Evolutionary conservation across 2,797 vertebrate species (phyloP), one percentile per base, ranked within the genome.

Genomic region (Avahi laniger): DNA sequence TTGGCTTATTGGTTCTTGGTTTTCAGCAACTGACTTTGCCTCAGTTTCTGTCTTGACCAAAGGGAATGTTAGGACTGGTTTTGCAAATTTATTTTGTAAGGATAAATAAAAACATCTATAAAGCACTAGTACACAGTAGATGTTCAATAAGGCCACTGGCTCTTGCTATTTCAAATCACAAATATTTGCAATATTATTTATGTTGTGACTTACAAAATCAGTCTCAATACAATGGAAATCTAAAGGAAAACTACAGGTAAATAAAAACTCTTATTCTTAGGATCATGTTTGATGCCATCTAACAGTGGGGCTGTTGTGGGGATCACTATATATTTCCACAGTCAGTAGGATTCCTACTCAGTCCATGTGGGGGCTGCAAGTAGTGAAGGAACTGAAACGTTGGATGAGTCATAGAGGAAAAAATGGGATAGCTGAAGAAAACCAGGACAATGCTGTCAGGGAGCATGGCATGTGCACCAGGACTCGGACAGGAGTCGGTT

Each of bases 401-500:
- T 17, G 12, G 14, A 46, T 26, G 35, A 69, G 17, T 79, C 7
- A 14, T 22, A 5, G 73, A 67, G 48, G 22, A 6, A 65, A n/a
- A 82, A 72, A 35, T 1, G 12, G 57, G 48, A 7, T 22, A 2
- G 24, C 54, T 81, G 41, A 33, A 20, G 18, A 14, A 20, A 35
- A 41, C 24, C 7, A 2, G 0, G 4, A 38, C 28, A 35, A 17
- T 18, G 12, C 79, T 5, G 11, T 52, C 73, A 82, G 73, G 61
- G 2, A 38, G 14, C 54, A 3, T 0, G 4, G 75, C 4, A 2
- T 0, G 22, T 13, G 2, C 2, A 2, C 22, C 0, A 4, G 50
- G 83, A 46, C 76, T 59, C 59, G 15, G 35, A 30, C 0, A 1
- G 48, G 33, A 86, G 72, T 2, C 12, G 0, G 43, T 5, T 18